Conservation (phyloP, 2,797 vertebrate genomes). For the Rhinoraja longicauda region DNA sequence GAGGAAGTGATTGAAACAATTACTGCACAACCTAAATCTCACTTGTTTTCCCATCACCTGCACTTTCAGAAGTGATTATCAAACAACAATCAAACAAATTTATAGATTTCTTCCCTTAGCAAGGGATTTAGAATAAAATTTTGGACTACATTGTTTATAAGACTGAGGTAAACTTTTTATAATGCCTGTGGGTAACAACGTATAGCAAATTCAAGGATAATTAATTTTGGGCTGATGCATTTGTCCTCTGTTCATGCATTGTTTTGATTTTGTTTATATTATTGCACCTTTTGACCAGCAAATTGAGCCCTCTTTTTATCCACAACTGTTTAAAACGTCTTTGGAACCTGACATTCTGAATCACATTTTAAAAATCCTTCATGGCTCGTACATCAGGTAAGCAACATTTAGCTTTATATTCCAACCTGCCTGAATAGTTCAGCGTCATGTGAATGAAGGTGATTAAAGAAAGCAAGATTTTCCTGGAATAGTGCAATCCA, state of each 20-base stretch:
- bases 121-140: background rate
- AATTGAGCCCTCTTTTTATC: constrained; percentile 74
- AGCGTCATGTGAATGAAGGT: background rate
- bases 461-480: background rate
- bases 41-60: background rate
- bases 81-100: background rate
- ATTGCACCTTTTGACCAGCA: constrained; percentile 62
- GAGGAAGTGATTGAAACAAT: background rate
- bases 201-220: background rate
- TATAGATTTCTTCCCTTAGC: too few species aligned
- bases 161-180: background rate
- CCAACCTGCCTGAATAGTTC: background rate
- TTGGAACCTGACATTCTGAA: constrained; percentile 86
- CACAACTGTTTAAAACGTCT: constrained; percentile 78
- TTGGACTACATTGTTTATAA: background rate
- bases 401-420: constrained; percentile 47
- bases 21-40: background rate
- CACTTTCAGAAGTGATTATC: background rate
- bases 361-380: constrained; percentile 76
- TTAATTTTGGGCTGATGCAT: background rate
- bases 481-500: background rate
- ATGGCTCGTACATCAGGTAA: constrained; percentile 77
- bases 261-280: constrained; percentile 40
- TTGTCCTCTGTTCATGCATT: background rate
- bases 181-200: background rate